Evolutionary conservation across 53 echinoderm and acorn worm species (phyloP), one percentile per base, ranked within the genome.

Genomic region (Paracentrotus lividus): DNA sequence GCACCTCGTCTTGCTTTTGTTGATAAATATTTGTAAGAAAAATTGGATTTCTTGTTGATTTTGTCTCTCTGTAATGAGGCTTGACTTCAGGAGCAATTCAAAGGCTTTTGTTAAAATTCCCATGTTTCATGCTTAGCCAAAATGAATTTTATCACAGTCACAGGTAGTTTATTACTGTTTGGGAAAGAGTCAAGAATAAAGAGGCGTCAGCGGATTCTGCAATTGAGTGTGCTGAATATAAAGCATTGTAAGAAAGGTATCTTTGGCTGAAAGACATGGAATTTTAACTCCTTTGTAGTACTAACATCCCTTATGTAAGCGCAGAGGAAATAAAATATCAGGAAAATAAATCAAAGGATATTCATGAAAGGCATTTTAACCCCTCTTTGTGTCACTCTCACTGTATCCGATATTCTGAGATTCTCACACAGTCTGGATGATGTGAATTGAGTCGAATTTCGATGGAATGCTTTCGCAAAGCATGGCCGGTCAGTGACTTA

Each of bases 261-360:
- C 77, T 77, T 77, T 44, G 8, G 16, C 2, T 27, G 49, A 47
- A 81, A 81, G 49, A 47, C 44, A 13, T 45, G 81, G 49, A 81
- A 78, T 78, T 78, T 44, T 78, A 47, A 81, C 45, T 26, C 81
- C 47, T 34, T 81, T 81, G n/a, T n/a, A 47, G 47, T 81, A 47
- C 12, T 0, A 8, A 47, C 81, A 81, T 81, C 81, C 81, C 13
- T 47, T 81, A 26, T 47, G 24, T 47, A 81, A 44, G 47, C 47
- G 24, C 81, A 5, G 21, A 81, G 81, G 81, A 81, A 81, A 81
- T 47, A n/a, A 26, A 47, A 81, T 81, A 81, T 81, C 81, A 81
- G 47, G 81, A 47, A 81, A 81, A 81, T 81, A 81, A 49, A 45
- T 81, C 44, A 81, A 81, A 81, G 33, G 81, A 27, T 12, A 9